Evolutionary conservation across 2,113 vertebrate species (phyloP).

Genomic region (Tauraco erythrolophus): DNA sequence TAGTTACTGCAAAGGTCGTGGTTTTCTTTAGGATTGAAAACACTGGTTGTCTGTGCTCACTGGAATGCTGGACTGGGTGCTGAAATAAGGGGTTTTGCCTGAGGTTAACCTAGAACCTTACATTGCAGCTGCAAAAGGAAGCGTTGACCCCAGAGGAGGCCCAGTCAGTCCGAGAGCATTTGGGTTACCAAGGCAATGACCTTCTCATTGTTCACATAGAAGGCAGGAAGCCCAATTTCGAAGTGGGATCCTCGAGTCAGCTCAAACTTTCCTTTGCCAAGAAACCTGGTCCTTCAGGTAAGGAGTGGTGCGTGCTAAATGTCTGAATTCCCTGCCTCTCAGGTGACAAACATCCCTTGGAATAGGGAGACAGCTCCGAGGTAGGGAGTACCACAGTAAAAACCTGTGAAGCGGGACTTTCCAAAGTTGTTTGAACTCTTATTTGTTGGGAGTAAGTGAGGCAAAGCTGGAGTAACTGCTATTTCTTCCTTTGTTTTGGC

Average conservation of each 20-base stretch:
- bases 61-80: neutral
- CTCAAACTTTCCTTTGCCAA: conserved; percentile 86
- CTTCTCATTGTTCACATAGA: conserved; percentile 78
- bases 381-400: neutral
- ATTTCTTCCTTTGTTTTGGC: neutral
- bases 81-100: neutral
- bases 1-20: neutral
- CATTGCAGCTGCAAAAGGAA: conserved; percentile 76
- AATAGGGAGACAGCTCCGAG: neutral
- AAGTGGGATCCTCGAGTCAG: conserved; percentile 92
- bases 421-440: neutral
- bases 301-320: neutral
- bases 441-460: neutral
- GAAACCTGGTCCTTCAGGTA: conserved; percentile 72
- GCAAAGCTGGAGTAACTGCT: neutral
- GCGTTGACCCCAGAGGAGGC: conserved; percentile 71
- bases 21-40: neutral
- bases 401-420: neutral
- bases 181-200: conserved; percentile 77
- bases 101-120: neutral
- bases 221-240: conserved; percentile 90
- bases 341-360: neutral
- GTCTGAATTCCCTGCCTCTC: neutral
- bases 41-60: neutral
- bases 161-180: conserved; percentile 42